Evolutionary conservation across 2,888 invertebrate genomes (phyloP), one percentile per base, ranked within the genome.

Genomic region (Ormyrus rosae): DNA sequence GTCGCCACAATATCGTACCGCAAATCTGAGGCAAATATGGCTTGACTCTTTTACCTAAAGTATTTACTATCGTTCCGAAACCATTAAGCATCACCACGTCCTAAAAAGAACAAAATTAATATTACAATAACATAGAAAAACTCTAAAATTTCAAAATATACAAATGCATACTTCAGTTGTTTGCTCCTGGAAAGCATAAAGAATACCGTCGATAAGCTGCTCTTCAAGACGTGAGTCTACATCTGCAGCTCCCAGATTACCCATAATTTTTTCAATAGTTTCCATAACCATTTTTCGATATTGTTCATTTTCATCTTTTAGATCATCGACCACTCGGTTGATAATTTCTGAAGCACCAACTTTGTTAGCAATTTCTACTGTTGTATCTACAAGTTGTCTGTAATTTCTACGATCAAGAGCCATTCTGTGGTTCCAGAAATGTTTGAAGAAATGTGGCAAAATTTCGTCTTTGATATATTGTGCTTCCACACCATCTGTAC

Each of bases 251-350:
- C 99, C 99, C 82, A 99, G 93, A 91, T 98, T 98, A 5, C 97
- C 97, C 94, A 99, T 97, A 79, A 99, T 98, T 92, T 99, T 99
- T 90, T 99, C 99, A 80, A 99, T 99, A 0, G 99, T 99, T 91
- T 99, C 99, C 98, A 99, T 99, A 3, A 99, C 99, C 99, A 99
- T 99, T 92, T 99, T 99, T 82, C 99, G 94, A 91, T 99, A 99
- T 89, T 99, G 98, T 91, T 99, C 99, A 90, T 99, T 99, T 91
- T 99, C 99, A 90, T 99, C 99, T 91, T 99, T 99, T 78, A 99
- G 92, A 91, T 99, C 99, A 87, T 99, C 99, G 0, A 99, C 99
- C 65, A 99, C 97, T 83, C 99, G 94, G 91, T 98, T 98, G 81
- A 99, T 98, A 83, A 99, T 99, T 93, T 99, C 99, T 0, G 99